Evolutionary conservation across 2,888 invertebrate species (phyloP).

Genomic region (Escarpia spicata): DNA sequence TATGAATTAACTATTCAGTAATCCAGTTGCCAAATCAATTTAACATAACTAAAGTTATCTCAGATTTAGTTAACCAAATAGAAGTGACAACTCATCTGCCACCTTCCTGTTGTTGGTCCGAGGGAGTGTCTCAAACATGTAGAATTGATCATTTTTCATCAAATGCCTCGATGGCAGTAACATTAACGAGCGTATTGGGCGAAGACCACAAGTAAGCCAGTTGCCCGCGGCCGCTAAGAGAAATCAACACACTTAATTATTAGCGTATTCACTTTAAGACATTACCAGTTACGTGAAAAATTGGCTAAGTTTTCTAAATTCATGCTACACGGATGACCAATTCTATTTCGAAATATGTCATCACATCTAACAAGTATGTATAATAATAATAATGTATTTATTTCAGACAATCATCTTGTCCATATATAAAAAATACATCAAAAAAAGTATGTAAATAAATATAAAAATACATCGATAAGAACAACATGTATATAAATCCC

Average conservation of each 20-base stretch:
- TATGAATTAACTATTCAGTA: background rate
- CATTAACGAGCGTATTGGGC: background rate
- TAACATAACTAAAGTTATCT: background rate
- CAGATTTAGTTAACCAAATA: background rate
- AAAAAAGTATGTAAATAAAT: too few relatives aligned
- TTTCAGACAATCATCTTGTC: too few relatives aligned
- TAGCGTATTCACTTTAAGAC: background rate
- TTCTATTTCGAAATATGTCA: too few relatives aligned
- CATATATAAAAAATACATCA: too few relatives aligned
- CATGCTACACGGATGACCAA: too few relatives aligned
- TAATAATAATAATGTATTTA: too few relatives aligned
- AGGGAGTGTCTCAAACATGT: constrained; percentile 13
- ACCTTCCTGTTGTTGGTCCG: background rate
- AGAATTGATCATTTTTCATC: background rate
- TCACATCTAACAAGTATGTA: too few relatives aligned
- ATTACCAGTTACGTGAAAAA: background rate
- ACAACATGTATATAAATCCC: too few relatives aligned
- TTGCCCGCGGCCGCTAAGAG: background rate
- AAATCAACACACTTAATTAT: background rate
- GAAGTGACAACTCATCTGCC: constrained; percentile 16
- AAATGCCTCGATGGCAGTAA: background rate
- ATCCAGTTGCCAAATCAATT: background rate
- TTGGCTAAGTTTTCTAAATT: too few relatives aligned
- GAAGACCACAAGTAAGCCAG: background rate
- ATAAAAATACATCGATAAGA: too few relatives aligned